Conservation (phyloP, 1,140 invertebrate species). For the Drosophila hydei region DNA sequence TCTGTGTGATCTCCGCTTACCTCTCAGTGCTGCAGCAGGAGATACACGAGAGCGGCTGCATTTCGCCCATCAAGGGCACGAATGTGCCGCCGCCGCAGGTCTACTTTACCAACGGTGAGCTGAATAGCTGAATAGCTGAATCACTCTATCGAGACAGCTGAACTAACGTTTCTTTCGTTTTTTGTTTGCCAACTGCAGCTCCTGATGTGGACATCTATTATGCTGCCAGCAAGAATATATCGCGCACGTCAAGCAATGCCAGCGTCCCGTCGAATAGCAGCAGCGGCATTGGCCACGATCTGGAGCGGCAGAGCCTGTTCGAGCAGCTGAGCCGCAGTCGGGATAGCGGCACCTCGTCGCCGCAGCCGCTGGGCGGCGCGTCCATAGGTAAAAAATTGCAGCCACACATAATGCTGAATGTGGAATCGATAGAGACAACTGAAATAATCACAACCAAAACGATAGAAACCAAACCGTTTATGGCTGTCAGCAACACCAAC, state of each 20-base stretch:
- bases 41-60: conserved; percentile 83
- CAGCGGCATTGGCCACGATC: conserved; percentile 67
- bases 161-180: background rate
- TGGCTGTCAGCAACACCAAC: conserved; percentile 10
- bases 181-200: conserved; percentile 33
- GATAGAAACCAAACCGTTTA: conserved; percentile 65
- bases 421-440: conserved; percentile 80
- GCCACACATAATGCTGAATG: conserved; percentile 73
- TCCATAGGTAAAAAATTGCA: conserved; percentile 59
- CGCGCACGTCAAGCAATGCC: conserved; percentile 80
- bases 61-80: conserved; percentile 83
- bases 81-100: conserved; percentile 83
- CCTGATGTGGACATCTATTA: conserved; percentile 77
- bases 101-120: conserved; percentile 78
- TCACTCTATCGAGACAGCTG: background rate
- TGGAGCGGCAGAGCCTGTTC: conserved; percentile 58
- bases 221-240: conserved; percentile 76
- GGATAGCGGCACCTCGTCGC: conserved; percentile 83
- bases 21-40: conserved; percentile 83
- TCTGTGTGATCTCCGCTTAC: conserved; percentile 82
- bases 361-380: conserved; percentile 64
- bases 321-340: conserved; percentile 70
- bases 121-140: background rate
- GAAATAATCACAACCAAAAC: conserved; percentile 80
- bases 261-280: conserved; percentile 79